Percentiles rank a stretch among this genome's conserved stretches.
phyloP scores from a whole-genome alignment of 2,113 vertebrate genomes.

The Melanocharis versteri region DNA sequence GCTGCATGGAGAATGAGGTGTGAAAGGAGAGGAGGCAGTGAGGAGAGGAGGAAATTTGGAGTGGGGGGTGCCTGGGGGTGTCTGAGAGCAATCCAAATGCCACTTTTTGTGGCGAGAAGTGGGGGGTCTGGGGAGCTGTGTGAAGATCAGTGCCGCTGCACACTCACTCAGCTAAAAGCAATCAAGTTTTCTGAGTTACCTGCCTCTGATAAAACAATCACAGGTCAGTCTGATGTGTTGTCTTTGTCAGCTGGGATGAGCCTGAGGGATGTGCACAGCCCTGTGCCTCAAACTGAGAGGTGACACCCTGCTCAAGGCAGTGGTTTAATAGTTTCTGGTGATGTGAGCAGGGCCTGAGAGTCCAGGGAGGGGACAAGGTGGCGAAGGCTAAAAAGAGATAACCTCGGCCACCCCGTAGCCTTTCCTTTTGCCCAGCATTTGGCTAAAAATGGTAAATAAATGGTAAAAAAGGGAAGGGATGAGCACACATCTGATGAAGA shows the following conservation, averaged over 20 bases:
- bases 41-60: neutral
- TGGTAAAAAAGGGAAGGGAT: neutral
- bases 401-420: accelerated
- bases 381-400: neutral
- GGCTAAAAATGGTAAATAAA: neutral
- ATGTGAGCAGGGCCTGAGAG: neutral
- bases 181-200: neutral
- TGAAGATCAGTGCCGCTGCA: neutral
- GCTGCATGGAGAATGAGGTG: neutral
- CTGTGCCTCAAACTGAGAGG: neutral
- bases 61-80: neutral
- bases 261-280: neutral
- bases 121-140: neutral
- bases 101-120: neutral
- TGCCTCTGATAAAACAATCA: neutral
- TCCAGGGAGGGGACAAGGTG: neutral
- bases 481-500: neutral
- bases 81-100: neutral
- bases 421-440: neutral
- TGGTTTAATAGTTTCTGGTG: neutral
- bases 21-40: neutral
- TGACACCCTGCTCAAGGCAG: neutral
- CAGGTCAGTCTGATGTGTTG: neutral
- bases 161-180: neutral
- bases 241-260: neutral